A percentile compares a stretch with the other conserved stretches of the same genome.
phyloP scores from a whole-genome alignment of 2,797 vertebrate species.

The Myotis vivesi region DNA sequence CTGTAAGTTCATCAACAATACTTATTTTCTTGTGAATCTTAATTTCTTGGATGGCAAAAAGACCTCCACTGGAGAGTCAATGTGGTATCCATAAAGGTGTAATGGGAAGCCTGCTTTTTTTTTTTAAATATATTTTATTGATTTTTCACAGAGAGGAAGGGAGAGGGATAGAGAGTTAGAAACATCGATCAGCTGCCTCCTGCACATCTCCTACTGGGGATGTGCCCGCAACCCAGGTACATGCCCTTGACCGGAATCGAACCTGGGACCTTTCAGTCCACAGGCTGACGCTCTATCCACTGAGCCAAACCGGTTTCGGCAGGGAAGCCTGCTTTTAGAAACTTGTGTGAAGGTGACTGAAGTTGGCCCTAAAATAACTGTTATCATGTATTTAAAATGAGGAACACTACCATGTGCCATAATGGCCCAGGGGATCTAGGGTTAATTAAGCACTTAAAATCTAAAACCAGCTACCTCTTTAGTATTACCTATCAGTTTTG shows the following conservation, averaged over 20 bases:
- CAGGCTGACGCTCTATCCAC: too few relatives aligned
- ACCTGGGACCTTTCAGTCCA: too few relatives aligned
- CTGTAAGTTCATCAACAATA: slow-evolving; percentile 79
- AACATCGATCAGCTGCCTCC: too few relatives aligned
- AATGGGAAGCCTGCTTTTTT: neutral
- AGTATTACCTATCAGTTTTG: neutral
- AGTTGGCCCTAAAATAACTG: neutral
- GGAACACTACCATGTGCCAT: neutral
- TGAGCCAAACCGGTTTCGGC: too few relatives aligned
- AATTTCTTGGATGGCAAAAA: neutral
- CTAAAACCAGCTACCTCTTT: neutral
- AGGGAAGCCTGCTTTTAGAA: neutral
- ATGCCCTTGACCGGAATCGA: too few relatives aligned
- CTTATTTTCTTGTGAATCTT: slow-evolving; percentile 10
- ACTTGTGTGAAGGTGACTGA: neutral
- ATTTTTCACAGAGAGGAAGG: too few relatives aligned
- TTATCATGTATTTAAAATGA: slow-evolving; percentile 6
- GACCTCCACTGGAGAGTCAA: neutral
- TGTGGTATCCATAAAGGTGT: neutral
- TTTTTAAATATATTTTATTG: too few relatives aligned
- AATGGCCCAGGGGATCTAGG: neutral
- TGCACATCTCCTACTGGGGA: too few relatives aligned
- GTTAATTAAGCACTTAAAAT: slow-evolving; percentile 2
- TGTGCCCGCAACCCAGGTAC: too few relatives aligned
- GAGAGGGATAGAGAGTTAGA: too few relatives aligned